phyloP scores from a whole-genome alignment of 1,140 invertebrate genomes.

The Protaetia brevitarsis region DNA sequence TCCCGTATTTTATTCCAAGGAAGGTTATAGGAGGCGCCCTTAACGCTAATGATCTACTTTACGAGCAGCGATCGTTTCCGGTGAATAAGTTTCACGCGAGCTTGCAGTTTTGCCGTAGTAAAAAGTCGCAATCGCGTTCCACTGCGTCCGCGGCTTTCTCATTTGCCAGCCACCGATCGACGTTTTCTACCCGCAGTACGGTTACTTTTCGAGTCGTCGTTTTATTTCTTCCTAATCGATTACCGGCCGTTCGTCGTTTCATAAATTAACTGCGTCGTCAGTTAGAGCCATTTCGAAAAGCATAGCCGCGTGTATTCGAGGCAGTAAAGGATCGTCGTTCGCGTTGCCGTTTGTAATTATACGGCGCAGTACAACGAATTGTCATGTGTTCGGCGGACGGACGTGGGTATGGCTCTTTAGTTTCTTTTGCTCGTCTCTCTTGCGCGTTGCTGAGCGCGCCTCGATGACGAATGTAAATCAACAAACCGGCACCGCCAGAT shows the following conservation, averaged over 20 bases:
- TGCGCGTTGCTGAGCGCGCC: too few species aligned
- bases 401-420: too few species aligned
- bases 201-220: too few species aligned
- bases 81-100: not conserved
- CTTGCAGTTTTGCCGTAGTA: not conserved
- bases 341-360: not conserved
- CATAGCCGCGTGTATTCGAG: not conserved
- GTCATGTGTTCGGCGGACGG: not conserved
- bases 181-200: not conserved
- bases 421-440: not conserved
- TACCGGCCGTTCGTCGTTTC: not conserved
- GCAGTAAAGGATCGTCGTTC: not conserved
- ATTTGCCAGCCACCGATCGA: not conserved
- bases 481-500: slow-evolving; percentile 15
- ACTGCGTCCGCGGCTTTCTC: not conserved
- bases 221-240: not conserved
- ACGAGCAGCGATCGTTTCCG: not conserved
- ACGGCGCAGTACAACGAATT: not conserved
- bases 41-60: too few species aligned
- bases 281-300: not conserved
- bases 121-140: not conserved
- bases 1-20: too few species aligned
- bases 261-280: not conserved
- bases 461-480: slow-evolving; percentile 11
- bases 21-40: too few species aligned